phyloP scores from a whole-genome alignment of 2,888 invertebrate genomes.

The Opisthograptis luteolata region DNA sequence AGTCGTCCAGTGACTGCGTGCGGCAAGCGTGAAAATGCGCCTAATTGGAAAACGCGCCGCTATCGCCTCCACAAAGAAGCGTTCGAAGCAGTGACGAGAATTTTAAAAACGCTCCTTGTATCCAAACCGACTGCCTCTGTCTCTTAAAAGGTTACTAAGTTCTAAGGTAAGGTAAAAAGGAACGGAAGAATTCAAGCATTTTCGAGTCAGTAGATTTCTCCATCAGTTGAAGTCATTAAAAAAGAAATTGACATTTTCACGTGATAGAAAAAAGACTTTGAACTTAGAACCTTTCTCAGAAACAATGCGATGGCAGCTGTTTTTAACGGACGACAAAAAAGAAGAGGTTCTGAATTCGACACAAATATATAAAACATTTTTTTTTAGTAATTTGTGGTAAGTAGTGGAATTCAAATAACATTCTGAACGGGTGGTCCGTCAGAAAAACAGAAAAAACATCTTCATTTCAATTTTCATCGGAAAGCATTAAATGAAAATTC shows the following conservation, averaged over 20 bases:
- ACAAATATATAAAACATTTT: too few species aligned
- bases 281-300: too few species aligned
- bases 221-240: too few species aligned
- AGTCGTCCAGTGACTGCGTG: constrained; percentile 15
- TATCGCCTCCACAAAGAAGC: constrained; percentile 46
- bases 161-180: too few species aligned
- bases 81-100: constrained; percentile 47
- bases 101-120: constrained; percentile 48
- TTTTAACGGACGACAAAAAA: too few species aligned
- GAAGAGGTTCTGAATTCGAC: too few species aligned
- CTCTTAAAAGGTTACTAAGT: background rate
- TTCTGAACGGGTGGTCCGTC: background rate
- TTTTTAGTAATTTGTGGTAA: too few species aligned
- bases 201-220: too few species aligned
- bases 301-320: too few species aligned
- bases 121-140: background rate
- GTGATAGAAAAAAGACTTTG: too few species aligned
- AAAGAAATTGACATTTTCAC: too few species aligned
- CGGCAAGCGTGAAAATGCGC: constrained; percentile 46
- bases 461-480: constrained; percentile 4
- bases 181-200: too few species aligned
- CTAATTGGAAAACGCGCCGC: constrained; percentile 56
- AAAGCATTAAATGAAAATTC: constrained; percentile 9
- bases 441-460: background rate
- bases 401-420: background rate